These are phyloP conservation scores for Plemyria rubiginata DNA, from an alignment of 2,888 invertebrate species.

Conservation along the genomic window DNA sequence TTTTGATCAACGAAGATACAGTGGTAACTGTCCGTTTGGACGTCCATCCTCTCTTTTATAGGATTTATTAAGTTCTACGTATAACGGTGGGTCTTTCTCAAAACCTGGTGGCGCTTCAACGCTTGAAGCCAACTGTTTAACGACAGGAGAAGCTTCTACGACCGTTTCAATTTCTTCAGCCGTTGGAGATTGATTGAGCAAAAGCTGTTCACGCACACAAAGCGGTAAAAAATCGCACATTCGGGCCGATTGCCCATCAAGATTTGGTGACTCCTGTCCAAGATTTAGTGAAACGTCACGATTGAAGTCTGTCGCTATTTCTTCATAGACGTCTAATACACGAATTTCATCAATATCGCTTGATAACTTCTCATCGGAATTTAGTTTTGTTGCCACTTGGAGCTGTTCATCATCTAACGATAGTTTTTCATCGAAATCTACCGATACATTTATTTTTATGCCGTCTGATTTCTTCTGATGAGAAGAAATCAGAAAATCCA, in stretches of 20 bases:
- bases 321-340: background rate
- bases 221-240: background rate
- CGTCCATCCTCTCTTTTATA: background rate
- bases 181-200: background rate
- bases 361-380: background rate
- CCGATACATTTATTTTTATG: background rate
- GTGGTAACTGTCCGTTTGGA: conserved; percentile 13
- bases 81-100: background rate
- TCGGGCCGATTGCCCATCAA: background rate
- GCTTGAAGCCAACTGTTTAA: background rate
- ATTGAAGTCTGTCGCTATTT: background rate
- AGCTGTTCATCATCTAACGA: background rate
- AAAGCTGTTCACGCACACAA: conserved; percentile 1
- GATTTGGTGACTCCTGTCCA: background rate
- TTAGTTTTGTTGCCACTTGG: background rate
- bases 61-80: background rate
- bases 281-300: background rate
- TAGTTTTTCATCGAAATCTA: conserved; percentile 1
- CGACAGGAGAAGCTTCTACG: background rate
- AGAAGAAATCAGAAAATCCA: too few species aligned
- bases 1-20: conserved; percentile 16
- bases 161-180: background rate
- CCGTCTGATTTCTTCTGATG: too few species aligned
- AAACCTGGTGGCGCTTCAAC: background rate
- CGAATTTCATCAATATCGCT: background rate